These are phyloP conservation scores for Lagorchestes hirsutus DNA, from an alignment of 2,797 vertebrate genomes.

Conservation along the genomic window DNA sequence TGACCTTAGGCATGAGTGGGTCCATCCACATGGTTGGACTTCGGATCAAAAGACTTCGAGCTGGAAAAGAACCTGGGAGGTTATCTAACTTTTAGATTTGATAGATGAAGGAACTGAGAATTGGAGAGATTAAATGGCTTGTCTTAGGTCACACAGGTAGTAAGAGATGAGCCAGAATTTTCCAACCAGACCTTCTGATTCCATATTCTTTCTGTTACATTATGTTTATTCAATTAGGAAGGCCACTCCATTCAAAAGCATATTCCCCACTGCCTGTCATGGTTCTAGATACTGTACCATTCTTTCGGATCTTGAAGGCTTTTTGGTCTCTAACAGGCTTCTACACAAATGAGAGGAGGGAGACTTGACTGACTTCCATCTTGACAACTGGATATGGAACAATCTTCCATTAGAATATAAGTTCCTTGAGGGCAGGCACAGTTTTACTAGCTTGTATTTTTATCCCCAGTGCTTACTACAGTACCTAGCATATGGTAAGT, in stretches of 20 bases:
- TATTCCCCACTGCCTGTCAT: not conserved
- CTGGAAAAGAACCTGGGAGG: not conserved
- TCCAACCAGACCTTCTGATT: not conserved
- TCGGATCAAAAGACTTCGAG: not conserved
- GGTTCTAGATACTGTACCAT: not conserved
- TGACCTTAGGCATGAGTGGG: not conserved
- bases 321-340: not conserved
- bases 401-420: not conserved
- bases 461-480: not conserved
- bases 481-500: not conserved
- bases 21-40: not conserved
- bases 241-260: not conserved
- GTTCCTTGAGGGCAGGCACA: not conserved
- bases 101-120: not conserved
- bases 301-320: not conserved
- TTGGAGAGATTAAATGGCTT: not conserved
- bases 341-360: not conserved
- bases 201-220: not conserved
- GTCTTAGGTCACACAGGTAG: not conserved
- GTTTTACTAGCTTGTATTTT: not conserved
- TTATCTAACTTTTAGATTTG: not conserved
- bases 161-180: not conserved
- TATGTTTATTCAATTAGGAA: not conserved
- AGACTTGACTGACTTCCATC: not conserved
- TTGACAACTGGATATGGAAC: not conserved